Base-by-base conservation (phyloP, 2,113 vertebrate species). In the Deroptyus accipitrinus region DNA sequence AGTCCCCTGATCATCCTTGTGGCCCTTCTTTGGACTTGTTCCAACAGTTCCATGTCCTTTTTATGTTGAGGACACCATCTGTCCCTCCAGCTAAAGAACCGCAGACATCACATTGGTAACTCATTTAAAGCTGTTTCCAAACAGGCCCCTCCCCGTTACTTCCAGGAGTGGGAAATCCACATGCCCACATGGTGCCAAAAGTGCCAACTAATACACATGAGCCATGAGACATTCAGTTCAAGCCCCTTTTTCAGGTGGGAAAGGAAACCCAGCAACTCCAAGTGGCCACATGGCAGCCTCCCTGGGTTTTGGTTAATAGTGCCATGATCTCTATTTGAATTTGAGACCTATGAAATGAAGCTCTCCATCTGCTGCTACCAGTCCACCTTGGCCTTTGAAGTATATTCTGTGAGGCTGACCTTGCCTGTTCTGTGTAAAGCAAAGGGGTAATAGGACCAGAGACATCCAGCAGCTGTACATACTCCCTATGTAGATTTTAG, bases 71-170 rank as follows among this genome's bases (percentile, higher is more conserved):
- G 44, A 44, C 44, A 44, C 44, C 44, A 27, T 44, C 39, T 23
- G 7, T 30, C 24, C n/a, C 35, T 41, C 51, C 33, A 61, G 3
- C 24, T 6, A 7, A 35, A 77, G n/a, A 72, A 35, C 52, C 0
- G 0, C 62, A 70, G 62, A 9, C 0, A 0, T 57, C 52, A 27
- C 61, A 8, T 5, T 37, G 35, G 30, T 39, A 44, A 16, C 33
- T 23, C 1, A 1, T 33, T 77, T 82, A 49, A 85, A 69, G 62
- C 25, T 59, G 17, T 52, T 77, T 69, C 35, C 13, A 64, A 27
- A 69, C 18, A 80, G 57, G 13, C 8, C 4, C 5, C 9, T 81
- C 46, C n/a, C 51, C 28, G 3, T 27, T 41, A 5, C 66, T 69
- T 64, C 25, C 14, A 22, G 39, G 10, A 8, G 24, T 9, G 9